A percentile compares a stretch with the other conserved stretches of the same genome.
phyloP scores from a whole-genome alignment of 2,888 invertebrate species.

The Agonopterix alstromeriana region DNA sequence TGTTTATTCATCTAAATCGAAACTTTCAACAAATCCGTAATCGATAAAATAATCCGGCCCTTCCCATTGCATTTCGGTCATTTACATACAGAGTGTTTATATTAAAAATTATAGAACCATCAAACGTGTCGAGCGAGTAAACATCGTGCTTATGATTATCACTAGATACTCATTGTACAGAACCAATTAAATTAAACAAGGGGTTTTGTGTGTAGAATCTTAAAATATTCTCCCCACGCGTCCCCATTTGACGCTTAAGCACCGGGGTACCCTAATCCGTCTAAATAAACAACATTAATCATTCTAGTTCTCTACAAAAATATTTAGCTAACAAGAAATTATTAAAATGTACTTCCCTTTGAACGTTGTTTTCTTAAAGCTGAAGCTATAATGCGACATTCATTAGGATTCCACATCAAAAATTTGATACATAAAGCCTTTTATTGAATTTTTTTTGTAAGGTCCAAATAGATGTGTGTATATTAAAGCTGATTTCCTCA shows the following conservation, averaged over 20 bases:
- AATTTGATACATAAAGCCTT: no score
- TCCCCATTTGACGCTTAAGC: not conserved
- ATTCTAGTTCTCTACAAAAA: not conserved
- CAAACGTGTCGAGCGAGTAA: not conserved
- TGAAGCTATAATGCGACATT: slow-evolving; percentile 4
- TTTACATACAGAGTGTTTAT: no score
- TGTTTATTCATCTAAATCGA: no score
- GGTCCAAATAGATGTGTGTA: no score
- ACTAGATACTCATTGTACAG: slow-evolving; percentile 25
- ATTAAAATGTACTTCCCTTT: not conserved
- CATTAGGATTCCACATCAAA: slow-evolving; percentile 8
- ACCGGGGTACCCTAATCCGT: not conserved
- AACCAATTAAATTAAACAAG: slow-evolving; percentile 31
- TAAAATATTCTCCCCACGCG: slow-evolving; percentile 45
- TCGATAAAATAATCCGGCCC: no score
- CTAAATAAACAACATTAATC: not conserved
- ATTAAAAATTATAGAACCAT: no score
- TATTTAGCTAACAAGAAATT: not conserved
- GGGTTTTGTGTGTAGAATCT: slow-evolving; percentile 11
- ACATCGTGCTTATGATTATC: slow-evolving; percentile 19
- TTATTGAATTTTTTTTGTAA: no score
- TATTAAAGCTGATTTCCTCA: no score
- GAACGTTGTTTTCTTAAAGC: not conserved
- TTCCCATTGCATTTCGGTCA: no score
- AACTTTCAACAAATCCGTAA: no score